Evolutionary conservation across 2,113 vertebrate species (phyloP).

Genomic region (Vombatus ursinus): DNA sequence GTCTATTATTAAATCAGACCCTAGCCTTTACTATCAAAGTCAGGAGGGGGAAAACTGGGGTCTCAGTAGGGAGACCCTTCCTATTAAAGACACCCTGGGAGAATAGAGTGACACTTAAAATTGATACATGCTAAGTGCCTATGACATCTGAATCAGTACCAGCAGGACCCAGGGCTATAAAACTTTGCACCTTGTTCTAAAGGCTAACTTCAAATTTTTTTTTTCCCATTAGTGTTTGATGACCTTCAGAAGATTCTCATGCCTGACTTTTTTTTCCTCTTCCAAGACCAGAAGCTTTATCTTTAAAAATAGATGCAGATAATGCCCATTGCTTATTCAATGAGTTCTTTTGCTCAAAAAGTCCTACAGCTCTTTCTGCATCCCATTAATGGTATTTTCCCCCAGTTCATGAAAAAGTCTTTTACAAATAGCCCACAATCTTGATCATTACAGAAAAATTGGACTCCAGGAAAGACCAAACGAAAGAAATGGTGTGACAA

Average conservation of each 20-base stretch:
- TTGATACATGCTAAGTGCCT: not conserved
- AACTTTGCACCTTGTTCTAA: not conserved
- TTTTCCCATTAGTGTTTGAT: not conserved
- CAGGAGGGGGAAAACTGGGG: not conserved
- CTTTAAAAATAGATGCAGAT: not conserved
- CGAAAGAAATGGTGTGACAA: not conserved
- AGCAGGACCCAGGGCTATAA: not conserved
- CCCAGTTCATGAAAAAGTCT: not conserved
- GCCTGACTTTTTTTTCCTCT: not conserved
- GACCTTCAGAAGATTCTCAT: not conserved
- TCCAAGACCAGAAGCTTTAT: not conserved
- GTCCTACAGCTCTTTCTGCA: not conserved
- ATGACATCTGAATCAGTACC: not conserved
- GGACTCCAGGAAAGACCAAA: not conserved
- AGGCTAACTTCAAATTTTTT: not conserved
- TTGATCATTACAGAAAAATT: not conserved
- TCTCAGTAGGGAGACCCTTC: not conserved
- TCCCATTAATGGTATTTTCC: not conserved
- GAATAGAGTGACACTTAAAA: not conserved
- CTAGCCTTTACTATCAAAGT: not conserved
- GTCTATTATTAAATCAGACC: not conserved
- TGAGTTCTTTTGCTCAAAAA: not conserved
- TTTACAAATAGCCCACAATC: not conserved
- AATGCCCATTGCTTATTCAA: not conserved
- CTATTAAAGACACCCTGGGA: not conserved